These are phyloP conservation scores for Pyrgus malvae DNA, from an alignment of 2,888 invertebrate species.

Conservation along the genomic window DNA sequence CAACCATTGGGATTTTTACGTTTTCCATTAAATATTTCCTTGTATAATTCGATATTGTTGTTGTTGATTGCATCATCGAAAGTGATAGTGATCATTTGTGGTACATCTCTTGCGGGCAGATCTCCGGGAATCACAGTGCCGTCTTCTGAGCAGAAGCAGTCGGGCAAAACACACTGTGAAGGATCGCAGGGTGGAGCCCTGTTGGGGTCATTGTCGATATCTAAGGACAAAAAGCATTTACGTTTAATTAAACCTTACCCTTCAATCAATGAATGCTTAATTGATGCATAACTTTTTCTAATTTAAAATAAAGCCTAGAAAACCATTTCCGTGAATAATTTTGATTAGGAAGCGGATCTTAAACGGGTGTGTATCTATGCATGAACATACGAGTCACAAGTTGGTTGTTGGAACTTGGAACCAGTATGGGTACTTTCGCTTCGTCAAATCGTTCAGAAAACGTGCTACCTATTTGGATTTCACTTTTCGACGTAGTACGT, in stretches of 20 bases:
- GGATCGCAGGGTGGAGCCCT: slow-evolving; percentile 95
- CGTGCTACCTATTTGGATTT: slow-evolving; percentile 64
- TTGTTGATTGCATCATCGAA: slow-evolving; percentile 98
- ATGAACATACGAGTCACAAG: slow-evolving; percentile 21
- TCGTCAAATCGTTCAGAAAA: slow-evolving; percentile 57
- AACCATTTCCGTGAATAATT: neutral
- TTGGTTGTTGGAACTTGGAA: slow-evolving; percentile 42
- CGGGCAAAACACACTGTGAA: slow-evolving; percentile 92
- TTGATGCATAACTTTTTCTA: neutral
- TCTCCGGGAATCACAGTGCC: slow-evolving; percentile 94
- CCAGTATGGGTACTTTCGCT: slow-evolving; percentile 78
- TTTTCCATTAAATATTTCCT: slow-evolving; percentile 94
- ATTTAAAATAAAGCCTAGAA: neutral
- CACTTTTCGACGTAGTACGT: slow-evolving; percentile 62
- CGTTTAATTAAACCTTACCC: too few relatives aligned
- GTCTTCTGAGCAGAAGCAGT: slow-evolving; percentile 97
- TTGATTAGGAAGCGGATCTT: slow-evolving; percentile 1
- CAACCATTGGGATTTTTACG: slow-evolving; percentile 96
- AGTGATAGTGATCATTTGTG: slow-evolving; percentile 96
- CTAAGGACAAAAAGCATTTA: slow-evolving; percentile 72
- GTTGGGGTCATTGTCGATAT: slow-evolving; percentile 96
- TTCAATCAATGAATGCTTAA: neutral
- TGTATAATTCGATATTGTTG: slow-evolving; percentile 96
- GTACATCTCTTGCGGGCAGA: slow-evolving; percentile 91
- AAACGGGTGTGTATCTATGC: slow-evolving; percentile 15